Percentiles rank a stretch among this genome's conserved stretches.
These are phyloP conservation scores for Papilio polytes DNA, from an alignment of 1,140 invertebrate species.

Conservation along the genomic window DNA sequence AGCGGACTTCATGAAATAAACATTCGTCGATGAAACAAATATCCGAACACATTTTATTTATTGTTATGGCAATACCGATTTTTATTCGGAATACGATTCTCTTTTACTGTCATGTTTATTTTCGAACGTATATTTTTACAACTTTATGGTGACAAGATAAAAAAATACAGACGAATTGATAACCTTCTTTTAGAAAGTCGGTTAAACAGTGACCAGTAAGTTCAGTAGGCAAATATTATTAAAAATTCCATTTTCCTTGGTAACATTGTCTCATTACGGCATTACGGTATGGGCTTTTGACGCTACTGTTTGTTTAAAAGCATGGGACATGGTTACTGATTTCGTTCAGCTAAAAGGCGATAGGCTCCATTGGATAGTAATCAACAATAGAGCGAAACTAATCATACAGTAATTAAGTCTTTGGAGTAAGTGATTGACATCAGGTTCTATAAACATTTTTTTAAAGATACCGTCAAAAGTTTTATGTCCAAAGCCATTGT, in stretches of 20 bases:
- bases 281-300: background rate
- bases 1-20: conserved; percentile 32
- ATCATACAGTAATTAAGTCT: background rate
- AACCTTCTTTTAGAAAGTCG: too few species aligned
- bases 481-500: background rate
- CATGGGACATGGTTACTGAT: conserved; percentile 1
- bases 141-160: background rate
- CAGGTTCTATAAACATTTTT: background rate
- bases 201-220: too few species aligned
- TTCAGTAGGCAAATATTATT: background rate
- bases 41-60: conserved; percentile 32
- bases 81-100: conserved; percentile 19
- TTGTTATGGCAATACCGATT: conserved; percentile 27
- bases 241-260: background rate
- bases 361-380: background rate
- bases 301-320: background rate
- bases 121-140: background rate
- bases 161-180: background rate
- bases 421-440: background rate
- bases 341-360: background rate
- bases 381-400: conserved; percentile 12
- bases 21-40: conserved; percentile 21
- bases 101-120: background rate
- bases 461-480: background rate
- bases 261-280: background rate